phyloP scores from a whole-genome alignment of 2,113 vertebrate genomes.

The Myiagra hebetior region DNA sequence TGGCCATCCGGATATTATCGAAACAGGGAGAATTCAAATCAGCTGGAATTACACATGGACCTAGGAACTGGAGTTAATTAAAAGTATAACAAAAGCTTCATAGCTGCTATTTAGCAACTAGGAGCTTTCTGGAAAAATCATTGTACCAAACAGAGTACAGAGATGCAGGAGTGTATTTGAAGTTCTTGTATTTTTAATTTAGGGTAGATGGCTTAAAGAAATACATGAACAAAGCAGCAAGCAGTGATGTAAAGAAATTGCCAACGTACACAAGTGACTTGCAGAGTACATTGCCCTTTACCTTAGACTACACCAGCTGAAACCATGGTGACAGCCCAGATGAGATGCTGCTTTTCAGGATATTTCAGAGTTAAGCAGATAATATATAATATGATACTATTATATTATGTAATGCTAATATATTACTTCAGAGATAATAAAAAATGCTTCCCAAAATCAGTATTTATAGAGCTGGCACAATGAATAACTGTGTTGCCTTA shows the following conservation, averaged over 20 bases:
- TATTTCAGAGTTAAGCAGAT: neutral
- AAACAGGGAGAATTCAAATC: neutral
- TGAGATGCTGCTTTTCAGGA: neutral
- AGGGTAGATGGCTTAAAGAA: neutral
- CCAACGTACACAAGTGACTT: neutral
- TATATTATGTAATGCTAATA: neutral
- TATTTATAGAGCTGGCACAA: neutral
- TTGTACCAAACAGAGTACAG: neutral
- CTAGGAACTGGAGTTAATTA: slow-evolving; percentile 30
- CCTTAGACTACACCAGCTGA: neutral
- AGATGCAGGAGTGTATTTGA: neutral
- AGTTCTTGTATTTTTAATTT: neutral
- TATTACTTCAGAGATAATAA: neutral
- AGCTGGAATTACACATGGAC: neutral
- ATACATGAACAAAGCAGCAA: neutral
- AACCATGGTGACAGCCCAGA: neutral
- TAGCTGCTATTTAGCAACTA: slow-evolving; percentile 1
- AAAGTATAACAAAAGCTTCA: slow-evolving; percentile 9
- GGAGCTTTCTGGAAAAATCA: neutral
- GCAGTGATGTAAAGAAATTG: neutral
- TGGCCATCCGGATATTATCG: slow-evolving; percentile 33
- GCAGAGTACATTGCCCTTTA: neutral
- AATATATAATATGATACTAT: neutral
- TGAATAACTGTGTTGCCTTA: neutral
- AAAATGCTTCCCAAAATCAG: neutral